phyloP scores from a whole-genome alignment of 2,113 vertebrate genomes.

The Ploceus nigricollis region DNA sequence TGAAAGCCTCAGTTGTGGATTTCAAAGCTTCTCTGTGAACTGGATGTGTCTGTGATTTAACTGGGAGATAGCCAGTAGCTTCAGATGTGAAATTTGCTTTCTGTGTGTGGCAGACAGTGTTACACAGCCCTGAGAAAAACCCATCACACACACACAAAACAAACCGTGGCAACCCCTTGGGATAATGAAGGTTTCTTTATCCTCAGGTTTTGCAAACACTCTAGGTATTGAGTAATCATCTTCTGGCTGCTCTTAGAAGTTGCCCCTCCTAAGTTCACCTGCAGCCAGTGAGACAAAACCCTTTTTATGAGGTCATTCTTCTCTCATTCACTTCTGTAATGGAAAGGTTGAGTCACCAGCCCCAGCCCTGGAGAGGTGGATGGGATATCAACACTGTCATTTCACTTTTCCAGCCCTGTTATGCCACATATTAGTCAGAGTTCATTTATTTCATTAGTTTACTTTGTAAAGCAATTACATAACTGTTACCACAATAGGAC shows the following conservation, averaged over 20 bases:
- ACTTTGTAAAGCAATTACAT: slow-evolving; percentile 48
- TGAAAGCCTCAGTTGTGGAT: neutral
- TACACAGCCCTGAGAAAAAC: neutral
- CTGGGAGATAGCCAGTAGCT: neutral
- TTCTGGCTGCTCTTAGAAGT: neutral
- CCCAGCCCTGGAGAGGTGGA: neutral
- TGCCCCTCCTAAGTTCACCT: neutral
- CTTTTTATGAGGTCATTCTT: neutral
- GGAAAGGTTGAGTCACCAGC: neutral
- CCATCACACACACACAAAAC: no score
- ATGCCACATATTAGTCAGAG: slow-evolving; percentile 39
- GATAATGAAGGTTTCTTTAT: neutral
- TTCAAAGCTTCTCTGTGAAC: neutral
- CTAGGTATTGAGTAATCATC: neutral
- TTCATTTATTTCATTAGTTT: slow-evolving; percentile 65
- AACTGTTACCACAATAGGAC: slow-evolving; percentile 40
- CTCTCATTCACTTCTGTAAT: neutral
- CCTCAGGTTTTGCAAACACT: neutral
- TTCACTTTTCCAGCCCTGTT: neutral
- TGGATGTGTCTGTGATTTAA: neutral
- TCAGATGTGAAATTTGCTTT: neutral
- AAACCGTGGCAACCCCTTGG: neutral
- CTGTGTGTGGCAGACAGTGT: neutral
- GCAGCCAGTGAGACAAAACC: neutral
- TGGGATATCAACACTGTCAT: neutral